Base-by-base conservation (phyloP, 2,113 vertebrate species). In the Onychorhynchus coronatus region DNA sequence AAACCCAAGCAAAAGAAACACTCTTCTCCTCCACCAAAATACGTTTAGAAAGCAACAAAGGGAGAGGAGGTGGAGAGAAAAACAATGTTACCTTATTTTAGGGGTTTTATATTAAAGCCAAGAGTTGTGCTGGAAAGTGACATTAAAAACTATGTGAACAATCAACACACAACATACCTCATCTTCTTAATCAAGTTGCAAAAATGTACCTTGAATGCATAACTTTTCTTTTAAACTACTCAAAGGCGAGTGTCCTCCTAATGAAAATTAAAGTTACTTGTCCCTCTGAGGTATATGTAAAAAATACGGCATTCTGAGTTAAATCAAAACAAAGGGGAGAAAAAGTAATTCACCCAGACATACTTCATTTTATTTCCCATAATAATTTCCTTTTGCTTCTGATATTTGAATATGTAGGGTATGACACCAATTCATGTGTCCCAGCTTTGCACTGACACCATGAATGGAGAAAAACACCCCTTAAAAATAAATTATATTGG, bases 1-100 rank as follows among this genome's bases (percentile, higher is more conserved):
- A 92, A 95, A 84, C 27, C 83, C 77, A 88, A 91, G 92, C 84
- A 93, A 94, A 96, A 90, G 44, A 80, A 90, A 73, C 55, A 94
- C 67, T 23, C 75, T 70, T 90, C 65, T 93, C 72, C 50, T 71
- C 28, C 52, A 92, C 41, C 46, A 75, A 86, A 88, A 85, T n/a
- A 67, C 44, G 35, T 67, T 66, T 49, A 72, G 58, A 94, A 91
- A 73, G 62, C 41, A 68, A 28, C 11, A 66, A 59, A 76, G 59
- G 31, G 62, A 76, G 50, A 55, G 39, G 7, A 42, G 2, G 23
- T 46, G 27, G 47, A 65, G 65, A 65, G 65, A 82, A 56, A 88
- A 88, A 74, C 42, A 67, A 35, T 47, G 61, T 73, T 59, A 50
- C 12, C 95, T 95, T 83, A 61, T 88, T 95, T 93, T 74, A 85